These are phyloP conservation scores for Orchestes rusci DNA, from an alignment of 2,888 invertebrate genomes.

Conservation along the genomic window DNA sequence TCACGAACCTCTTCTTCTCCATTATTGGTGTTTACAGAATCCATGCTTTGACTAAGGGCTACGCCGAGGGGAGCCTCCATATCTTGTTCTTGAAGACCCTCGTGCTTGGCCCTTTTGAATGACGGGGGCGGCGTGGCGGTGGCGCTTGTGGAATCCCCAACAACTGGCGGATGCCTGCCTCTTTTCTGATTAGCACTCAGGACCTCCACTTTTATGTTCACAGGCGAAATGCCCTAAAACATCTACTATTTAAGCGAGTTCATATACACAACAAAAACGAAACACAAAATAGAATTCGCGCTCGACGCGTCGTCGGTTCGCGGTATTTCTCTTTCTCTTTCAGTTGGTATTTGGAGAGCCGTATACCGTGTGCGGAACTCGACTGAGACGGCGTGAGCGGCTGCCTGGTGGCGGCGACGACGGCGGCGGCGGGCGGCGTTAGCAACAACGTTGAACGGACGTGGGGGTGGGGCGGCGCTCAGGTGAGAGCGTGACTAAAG, in stretches of 20 bases:
- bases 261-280: conserved; percentile 12
- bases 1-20: conserved; percentile 94
- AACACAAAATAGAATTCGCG: conserved; percentile 12
- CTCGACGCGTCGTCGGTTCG: conserved; percentile 19
- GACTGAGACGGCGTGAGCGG: conserved; percentile 40
- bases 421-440: conserved; percentile 39
- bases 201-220: conserved; percentile 43
- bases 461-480: conserved; percentile 54
- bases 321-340: conserved; percentile 13
- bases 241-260: no score
- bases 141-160: conserved; percentile 33
- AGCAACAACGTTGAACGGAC: conserved; percentile 38
- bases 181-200: conserved; percentile 44
- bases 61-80: conserved; percentile 65
- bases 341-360: conserved; percentile 13
- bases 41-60: conserved; percentile 93
- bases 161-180: conserved; percentile 45
- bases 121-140: conserved; percentile 41
- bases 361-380: conserved; percentile 23
- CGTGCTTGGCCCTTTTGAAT: conserved; percentile 43
- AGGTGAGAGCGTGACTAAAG: conserved; percentile 48
- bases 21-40: conserved; percentile 91
- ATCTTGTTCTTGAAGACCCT: conserved; percentile 45
- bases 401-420: conserved; percentile 45
- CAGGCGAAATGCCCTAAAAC: conserved; percentile 21